These are phyloP conservation scores for Eulithis prunata DNA, from an alignment of 2,888 invertebrate genomes.

Conservation along the genomic window DNA sequence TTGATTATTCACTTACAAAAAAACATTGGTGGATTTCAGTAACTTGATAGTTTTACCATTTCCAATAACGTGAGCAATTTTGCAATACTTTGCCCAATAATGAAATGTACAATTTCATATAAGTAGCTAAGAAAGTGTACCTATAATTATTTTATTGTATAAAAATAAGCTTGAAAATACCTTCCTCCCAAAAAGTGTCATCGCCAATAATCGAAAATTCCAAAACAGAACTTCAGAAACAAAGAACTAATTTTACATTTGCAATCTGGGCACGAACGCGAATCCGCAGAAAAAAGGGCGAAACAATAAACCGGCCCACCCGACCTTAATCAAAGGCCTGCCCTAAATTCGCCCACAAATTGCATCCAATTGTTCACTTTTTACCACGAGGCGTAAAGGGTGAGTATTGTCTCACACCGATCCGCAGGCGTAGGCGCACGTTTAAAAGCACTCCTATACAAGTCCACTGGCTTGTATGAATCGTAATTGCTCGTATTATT, in stretches of 20 bases:
- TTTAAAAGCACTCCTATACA: constrained; percentile 69
- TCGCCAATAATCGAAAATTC: constrained; percentile 26
- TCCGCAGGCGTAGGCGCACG: constrained; percentile 54
- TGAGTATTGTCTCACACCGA: constrained; percentile 57
- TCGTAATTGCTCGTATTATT: constrained; percentile 60
- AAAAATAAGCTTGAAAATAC: background rate
- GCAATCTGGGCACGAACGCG: constrained; percentile 64
- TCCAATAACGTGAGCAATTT: too few species aligned
- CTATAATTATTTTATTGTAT: too few species aligned
- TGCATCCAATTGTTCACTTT: constrained; percentile 84
- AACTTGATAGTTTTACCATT: too few species aligned
- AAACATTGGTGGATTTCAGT: too few species aligned
- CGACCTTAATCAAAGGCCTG: constrained; percentile 75
- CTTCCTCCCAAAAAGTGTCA: background rate
- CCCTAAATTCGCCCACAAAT: constrained; percentile 82
- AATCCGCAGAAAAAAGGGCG: constrained; percentile 68
- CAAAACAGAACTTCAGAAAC: constrained; percentile 47
- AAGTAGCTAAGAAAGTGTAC: too few species aligned
- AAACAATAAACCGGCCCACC: constrained; percentile 69
- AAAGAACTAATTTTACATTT: constrained; percentile 52
- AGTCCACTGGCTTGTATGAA: constrained; percentile 69
- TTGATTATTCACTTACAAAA: too few species aligned
- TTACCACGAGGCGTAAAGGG: constrained; percentile 73
- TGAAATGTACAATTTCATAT: background rate
- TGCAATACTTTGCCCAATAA: too few species aligned